Evolutionary conservation across 2,113 vertebrate species (phyloP), one percentile per base, ranked within the genome.

Genomic region (Heterotis niloticus): DNA sequence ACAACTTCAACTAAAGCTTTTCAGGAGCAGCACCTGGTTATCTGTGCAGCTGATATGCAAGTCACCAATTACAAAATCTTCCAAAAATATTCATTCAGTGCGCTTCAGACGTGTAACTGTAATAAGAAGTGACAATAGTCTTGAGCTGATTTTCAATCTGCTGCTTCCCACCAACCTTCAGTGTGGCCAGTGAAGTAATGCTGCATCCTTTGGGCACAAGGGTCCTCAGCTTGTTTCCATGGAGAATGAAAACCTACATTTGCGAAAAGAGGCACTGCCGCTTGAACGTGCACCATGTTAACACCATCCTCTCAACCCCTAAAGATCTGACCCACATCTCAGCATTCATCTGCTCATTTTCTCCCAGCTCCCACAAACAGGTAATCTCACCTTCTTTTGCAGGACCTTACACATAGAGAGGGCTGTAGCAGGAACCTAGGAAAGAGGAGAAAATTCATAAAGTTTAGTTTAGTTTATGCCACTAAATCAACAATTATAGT

Each of bases 381-480:
- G 14, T 13, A 26, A 0, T 9, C 83, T 89, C 84, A 99, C 98
- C 95, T 99, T 98, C 85, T 99, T 99, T 78, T 99, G 98, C 3
- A 99, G 88, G 81, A 98, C 94, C 84, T 93, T 98, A 82, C 96
- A 98, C 2, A 95, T 96, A 59, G 96, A 94, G 85, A 97, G 95
- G 70, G 82, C 94, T 83, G 92, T 91, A 0, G 93, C 92, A 0
- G 97, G 97, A 87, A 96, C 91, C 97, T 99, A 85, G 52, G 80
- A 82, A 4, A 5, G 72, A 24, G 0, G 66, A 17, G 34, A 17
- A 67, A 44, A 28, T 20, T 18, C 26, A 64, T 18, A n/a, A 62
- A 14, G 9, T 9, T 59, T 7, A 44, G 3, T 4, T 44, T 44
- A 44, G 7, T 7, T 4, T 44, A 7, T 44, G 34, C 34, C 34